Conservation (phyloP, 2,888 invertebrate genomes). For the Tromatobia lineatoria region DNA sequence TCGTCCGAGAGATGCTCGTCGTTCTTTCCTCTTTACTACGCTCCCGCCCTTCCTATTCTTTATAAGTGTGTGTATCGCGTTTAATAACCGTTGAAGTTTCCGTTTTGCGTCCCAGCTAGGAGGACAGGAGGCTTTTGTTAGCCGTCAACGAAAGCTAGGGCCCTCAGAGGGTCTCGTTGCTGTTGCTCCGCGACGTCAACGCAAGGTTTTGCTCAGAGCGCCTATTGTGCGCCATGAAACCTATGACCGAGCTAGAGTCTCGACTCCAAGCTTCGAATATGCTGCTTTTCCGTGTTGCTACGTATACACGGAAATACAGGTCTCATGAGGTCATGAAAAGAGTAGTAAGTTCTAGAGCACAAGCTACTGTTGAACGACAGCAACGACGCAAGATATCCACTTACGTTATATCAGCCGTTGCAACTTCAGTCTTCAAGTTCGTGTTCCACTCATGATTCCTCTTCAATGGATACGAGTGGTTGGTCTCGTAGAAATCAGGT, state of each 20-base stretch:
- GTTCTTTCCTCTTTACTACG: conserved; percentile 16
- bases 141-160: conserved; percentile 51
- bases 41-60: conserved; percentile 7
- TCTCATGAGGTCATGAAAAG: conserved; percentile 3
- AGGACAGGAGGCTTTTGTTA: conserved; percentile 69
- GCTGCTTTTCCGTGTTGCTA: conserved; percentile 5
- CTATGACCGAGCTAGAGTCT: conserved; percentile 41
- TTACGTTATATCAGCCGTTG: conserved; percentile 23
- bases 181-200: conserved; percentile 5
- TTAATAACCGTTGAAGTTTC: conserved; percentile 74
- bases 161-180: conserved; percentile 4
- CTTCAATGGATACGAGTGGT: conserved; percentile 19
- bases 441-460: conserved; percentile 32
- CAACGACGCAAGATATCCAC: background rate
- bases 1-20: conserved; percentile 49
- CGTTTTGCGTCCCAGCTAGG: conserved; percentile 62
- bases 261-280: conserved; percentile 25
- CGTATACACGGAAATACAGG: background rate
- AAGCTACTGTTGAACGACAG: background rate
- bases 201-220: conserved; percentile 4
- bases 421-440: conserved; percentile 13
- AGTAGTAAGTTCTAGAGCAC: background rate
- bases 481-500: background rate
- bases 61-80: conserved; percentile 58
- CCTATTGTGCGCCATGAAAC: conserved; percentile 51